phyloP scores from a whole-genome alignment of 2,888 invertebrate species.

The Masnerella sp. region DNA sequence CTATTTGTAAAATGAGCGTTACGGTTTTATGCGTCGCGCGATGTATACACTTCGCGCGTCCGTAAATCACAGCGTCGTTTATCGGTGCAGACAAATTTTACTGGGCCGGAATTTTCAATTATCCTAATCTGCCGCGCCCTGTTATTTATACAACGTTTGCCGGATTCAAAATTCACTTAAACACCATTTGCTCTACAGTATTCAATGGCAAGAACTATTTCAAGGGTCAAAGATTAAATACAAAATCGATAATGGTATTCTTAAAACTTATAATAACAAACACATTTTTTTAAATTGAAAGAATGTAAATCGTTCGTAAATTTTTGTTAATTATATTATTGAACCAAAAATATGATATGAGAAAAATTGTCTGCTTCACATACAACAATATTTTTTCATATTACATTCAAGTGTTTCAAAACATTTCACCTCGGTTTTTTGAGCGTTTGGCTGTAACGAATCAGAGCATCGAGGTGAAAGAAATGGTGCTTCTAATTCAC shows the following conservation, averaged over 20 bases:
- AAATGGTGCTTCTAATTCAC: constrained; percentile 33
- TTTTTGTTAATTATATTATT: too few relatives aligned
- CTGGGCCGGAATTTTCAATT: constrained; percentile 7
- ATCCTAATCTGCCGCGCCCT: constrained; percentile 16
- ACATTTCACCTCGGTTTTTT: constrained; percentile 2
- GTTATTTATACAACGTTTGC: too few relatives aligned
- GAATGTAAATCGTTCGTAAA: too few relatives aligned
- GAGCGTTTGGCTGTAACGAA: constrained; percentile 7
- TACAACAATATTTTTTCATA: constrained; percentile 11
- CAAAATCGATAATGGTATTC: too few relatives aligned
- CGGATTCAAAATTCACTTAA: too few relatives aligned
- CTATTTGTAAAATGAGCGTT: constrained; percentile 14
- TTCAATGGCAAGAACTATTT: too few relatives aligned
- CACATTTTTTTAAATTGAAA: too few relatives aligned
- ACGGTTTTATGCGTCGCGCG: constrained; percentile 6
- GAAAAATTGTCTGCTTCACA: too few relatives aligned
- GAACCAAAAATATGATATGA: too few relatives aligned
- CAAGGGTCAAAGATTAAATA: too few relatives aligned
- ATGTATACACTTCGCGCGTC: constrained; percentile 7
- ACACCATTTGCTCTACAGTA: too few relatives aligned
- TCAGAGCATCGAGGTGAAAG: constrained; percentile 30
- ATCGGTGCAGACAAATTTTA: constrained; percentile 26
- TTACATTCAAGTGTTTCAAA: constrained; percentile 23
- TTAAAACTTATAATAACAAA: too few relatives aligned
- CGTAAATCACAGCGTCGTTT: constrained; percentile 25